Evolutionary conservation across 2,797 vertebrate genomes (phyloP), one percentile per base, ranked within the genome.

Genomic region (Labeo calbasu): DNA sequence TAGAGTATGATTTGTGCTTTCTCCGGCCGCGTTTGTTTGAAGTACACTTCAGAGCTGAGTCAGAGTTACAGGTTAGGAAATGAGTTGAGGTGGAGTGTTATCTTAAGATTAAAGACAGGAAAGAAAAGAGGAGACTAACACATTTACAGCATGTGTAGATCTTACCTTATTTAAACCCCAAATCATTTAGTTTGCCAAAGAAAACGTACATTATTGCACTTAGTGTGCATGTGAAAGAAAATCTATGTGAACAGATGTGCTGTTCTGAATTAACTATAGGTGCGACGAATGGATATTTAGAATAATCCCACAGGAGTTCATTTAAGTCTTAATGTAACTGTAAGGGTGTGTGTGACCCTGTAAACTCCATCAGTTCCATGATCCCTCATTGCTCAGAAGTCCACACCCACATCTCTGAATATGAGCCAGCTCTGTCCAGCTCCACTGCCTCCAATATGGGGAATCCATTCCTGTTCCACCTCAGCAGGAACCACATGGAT

Each of bases 401-500:
- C 79, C 84, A 86, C 91, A 85, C 93, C 93, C 92, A 92, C 91
- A 90, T 91, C 91, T 90, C 90, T 92, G 93, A 92, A 93, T 61
- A 48, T 13, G 77, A 65, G 90, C 91, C 92, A 92, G 87, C 87
- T 89, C 78, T 53, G 89, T 91, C 86, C 79, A 69, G 86, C 91
- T 89, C 81, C 93, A 93, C 92, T 92, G 88, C 91, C 89, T 91
- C 73, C 89, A 81, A 90, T 89, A 92, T 94, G 94, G 93, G 91
- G 93, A 95, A 94, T 92, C 93, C 90, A 94, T 94, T 86, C 91
- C 76, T 71, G 83, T 88, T 73, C 63, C 84, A 87, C 88, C 83
- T 59, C 82, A 88, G 87, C 87, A 86, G 90, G 88, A 91, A 88
- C 87, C 88, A 86, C 76, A 87, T 69, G 79, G 89, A 92, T 84